Base-by-base conservation (phyloP, 92 coral and sea anemone species). In the Ricordea florida region DNA sequence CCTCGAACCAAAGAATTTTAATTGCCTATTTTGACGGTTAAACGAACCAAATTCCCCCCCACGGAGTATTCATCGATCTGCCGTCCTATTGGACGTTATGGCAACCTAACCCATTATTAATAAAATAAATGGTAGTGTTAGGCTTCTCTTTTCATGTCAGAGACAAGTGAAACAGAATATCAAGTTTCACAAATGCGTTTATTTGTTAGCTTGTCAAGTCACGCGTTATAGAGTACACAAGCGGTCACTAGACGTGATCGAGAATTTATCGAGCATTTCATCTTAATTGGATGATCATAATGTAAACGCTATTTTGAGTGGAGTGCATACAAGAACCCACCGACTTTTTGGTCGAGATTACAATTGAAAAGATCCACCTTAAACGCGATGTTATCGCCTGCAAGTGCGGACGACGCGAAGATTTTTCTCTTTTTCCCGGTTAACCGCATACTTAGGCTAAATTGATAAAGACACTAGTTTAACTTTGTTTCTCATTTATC, bases 11-110 rank as follows among this genome's bases (percentile, higher is more conserved):
- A 87, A 85, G 97, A 74, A 83, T 74, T 91, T 85, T 87, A 91
- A 91, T 87, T 91, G 93, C 85, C 93, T 83, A 84, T 87, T 87
- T 91, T 91, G 92, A 87, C 90, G 89, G 74, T 77, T 84, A 84
- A 84, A 76, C 84, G 89, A 84, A 30, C 84, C 80, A 79, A 70
- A 78, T 89, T 66, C 85, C 97, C 97, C 93, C 97, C 97, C 49
- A 66, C 81, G 26, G 97, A 36, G 93, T 11, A 66, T 61, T 69
- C 52, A 59, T 60, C 85, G 88, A 83, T 87, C 93, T 79, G 80
- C 60, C 16, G 63, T 46, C 74, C 68, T 23, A 75, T 87, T 78
- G 88, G 96, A 66, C 43, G 57, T 42, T 41, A 47, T 35, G 72
- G 82, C 76, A 71, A 79, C 74, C 63, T 78, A 80, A 55, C 81